Percentiles rank a stretch among this genome's conserved stretches.
Conservation (phyloP, 2,113 vertebrate genomes). For the Drymodes brunneopygia region DNA sequence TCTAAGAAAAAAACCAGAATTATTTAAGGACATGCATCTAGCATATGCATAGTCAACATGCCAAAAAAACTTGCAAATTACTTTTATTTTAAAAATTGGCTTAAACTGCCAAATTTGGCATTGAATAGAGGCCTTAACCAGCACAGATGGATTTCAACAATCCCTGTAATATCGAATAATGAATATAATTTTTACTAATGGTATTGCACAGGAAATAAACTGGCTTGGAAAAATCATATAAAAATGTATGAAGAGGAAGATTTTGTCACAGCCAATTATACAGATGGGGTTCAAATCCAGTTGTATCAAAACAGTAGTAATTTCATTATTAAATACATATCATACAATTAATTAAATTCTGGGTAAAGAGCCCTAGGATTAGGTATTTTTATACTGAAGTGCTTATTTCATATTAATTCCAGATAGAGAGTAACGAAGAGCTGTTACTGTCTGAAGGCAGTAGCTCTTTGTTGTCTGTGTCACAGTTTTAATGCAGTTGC, state of each 20-base stretch:
- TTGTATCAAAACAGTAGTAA: neutral
- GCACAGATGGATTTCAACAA: neutral
- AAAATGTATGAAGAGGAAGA: neutral
- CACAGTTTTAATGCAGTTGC: neutral
- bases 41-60: neutral
- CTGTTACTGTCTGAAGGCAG: neutral
- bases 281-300: neutral
- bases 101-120: neutral
- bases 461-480: neutral
- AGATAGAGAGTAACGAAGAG: neutral
- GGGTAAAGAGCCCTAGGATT: neutral
- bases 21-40: neutral
- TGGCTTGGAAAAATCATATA: neutral
- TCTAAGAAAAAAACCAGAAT: slow-evolving; percentile 73
- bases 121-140: neutral
- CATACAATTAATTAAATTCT: neutral
- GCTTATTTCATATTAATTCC: neutral
- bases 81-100: neutral
- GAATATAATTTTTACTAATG: neutral
- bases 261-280: neutral
- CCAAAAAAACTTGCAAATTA: neutral
- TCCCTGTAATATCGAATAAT: neutral
- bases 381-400: neutral
- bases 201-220: neutral
- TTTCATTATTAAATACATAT: neutral